Conservation (phyloP, 2,113 vertebrate species). For the Tympanuchus pallidicinctus region DNA sequence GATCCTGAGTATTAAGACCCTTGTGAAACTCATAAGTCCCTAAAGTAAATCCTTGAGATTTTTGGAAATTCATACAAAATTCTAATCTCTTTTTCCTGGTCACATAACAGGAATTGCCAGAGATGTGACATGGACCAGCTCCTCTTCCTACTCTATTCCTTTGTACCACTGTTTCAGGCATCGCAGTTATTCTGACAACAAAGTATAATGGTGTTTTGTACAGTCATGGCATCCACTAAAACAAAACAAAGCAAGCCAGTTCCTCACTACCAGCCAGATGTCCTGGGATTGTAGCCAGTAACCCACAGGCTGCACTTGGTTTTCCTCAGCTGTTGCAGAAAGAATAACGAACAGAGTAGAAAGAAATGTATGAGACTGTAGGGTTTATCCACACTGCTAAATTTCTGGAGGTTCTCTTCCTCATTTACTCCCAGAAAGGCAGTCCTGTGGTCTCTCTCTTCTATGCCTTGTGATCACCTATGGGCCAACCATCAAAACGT, state of each 20-base stretch:
- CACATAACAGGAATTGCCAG: neutral
- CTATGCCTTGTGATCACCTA: neutral
- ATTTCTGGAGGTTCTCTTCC: neutral
- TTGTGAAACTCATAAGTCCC: neutral
- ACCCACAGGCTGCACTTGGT: fast-evolving
- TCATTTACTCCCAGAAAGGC: neutral
- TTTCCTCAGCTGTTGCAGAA: neutral
- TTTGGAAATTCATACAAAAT: neutral
- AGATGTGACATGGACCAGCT: neutral
- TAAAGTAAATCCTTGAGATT: neutral
- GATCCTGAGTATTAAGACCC: neutral
- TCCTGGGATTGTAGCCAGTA: fast-evolving
- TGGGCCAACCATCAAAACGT: neutral
- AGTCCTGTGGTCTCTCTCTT: neutral
- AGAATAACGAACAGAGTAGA: neutral
- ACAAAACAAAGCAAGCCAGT: neutral
- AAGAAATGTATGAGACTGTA: neutral
- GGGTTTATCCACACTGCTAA: neutral
- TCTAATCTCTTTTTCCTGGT: neutral
- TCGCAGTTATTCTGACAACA: neutral
- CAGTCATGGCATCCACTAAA: neutral
- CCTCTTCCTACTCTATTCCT: neutral
- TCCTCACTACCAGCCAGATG: neutral
- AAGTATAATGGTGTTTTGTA: fast-evolving
- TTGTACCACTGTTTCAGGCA: fast-evolving